Percentiles rank a stretch among this genome's conserved stretches.
phyloP scores from a whole-genome alignment of 2,888 invertebrate species.

The Athetis lepigone region DNA sequence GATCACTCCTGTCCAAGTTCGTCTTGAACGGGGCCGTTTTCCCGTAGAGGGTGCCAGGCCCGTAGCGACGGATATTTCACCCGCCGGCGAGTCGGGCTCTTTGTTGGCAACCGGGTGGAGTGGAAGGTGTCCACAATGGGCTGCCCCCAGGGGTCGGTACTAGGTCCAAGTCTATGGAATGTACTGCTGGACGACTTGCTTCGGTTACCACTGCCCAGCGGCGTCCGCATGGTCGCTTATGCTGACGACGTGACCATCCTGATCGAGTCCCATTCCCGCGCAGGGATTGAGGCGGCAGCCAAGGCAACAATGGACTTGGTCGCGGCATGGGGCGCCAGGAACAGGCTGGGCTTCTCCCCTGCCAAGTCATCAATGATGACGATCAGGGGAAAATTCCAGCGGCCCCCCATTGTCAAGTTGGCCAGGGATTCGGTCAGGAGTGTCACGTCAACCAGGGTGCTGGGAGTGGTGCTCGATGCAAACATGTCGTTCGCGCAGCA shows the following conservation, averaged over 20 bases:
- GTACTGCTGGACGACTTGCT: constrained; percentile 61
- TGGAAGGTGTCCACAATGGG: constrained; percentile 56
- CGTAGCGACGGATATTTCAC: constrained; percentile 62
- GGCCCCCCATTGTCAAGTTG: constrained; percentile 20
- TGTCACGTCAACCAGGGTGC: too few relatives aligned
- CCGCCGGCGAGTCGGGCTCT: constrained; percentile 41
- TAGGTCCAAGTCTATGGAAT: constrained; percentile 60
- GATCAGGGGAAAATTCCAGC: constrained; percentile 1
- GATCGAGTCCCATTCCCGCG: background rate
- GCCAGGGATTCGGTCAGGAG: too few relatives aligned
- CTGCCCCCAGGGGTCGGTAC: constrained; percentile 57
- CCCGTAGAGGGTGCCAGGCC: constrained; percentile 43
- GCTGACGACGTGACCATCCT: constrained; percentile 47
- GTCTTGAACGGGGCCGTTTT: too few relatives aligned
- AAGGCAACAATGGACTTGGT: too few relatives aligned
- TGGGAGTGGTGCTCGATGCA: too few relatives aligned
- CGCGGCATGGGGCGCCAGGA: background rate
- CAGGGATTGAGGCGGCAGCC: too few relatives aligned
- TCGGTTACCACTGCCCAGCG: constrained; percentile 39
- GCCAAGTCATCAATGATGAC: background rate
- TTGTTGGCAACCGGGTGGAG: constrained; percentile 22
- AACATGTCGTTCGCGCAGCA: constrained; percentile 33
- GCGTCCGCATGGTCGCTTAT: constrained; percentile 46
- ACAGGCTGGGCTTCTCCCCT: constrained; percentile 4
- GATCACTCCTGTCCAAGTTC: constrained; percentile 62